Percentiles rank a stretch among this genome's conserved stretches.
Conservation (phyloP, 2,888 invertebrate species). For the Agrypnus murinus region DNA sequence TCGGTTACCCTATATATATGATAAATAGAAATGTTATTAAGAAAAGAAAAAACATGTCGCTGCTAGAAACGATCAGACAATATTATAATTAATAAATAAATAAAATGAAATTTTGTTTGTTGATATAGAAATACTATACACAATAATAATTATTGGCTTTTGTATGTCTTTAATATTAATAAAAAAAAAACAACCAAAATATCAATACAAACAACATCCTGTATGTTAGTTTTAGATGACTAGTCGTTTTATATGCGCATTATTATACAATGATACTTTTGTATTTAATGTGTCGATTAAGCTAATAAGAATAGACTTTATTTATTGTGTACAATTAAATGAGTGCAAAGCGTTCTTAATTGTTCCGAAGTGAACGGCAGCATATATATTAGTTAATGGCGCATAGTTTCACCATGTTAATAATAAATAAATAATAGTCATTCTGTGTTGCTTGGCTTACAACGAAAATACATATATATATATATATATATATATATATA, state of each 20-base stretch:
- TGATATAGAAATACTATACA: background rate
- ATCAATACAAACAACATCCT: slow-evolving; percentile 40
- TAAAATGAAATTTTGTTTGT: background rate
- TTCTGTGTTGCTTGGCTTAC: slow-evolving; percentile 66
- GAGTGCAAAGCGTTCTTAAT: slow-evolving; percentile 18
- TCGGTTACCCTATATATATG: too few species aligned
- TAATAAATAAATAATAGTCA: slow-evolving; percentile 58
- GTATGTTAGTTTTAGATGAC: slow-evolving; percentile 41
- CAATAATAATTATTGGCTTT: background rate
- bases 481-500: too few species aligned
- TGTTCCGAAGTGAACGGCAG: slow-evolving; percentile 60
- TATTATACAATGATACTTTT: slow-evolving; percentile 37
- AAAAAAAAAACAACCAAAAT: background rate
- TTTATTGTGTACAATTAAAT: slow-evolving; percentile 39
- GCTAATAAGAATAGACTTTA: slow-evolving; percentile 47
- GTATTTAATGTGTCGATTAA: slow-evolving; percentile 44
- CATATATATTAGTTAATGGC: slow-evolving; percentile 58
- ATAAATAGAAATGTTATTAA: too few species aligned
- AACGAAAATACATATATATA: slow-evolving; percentile 60
- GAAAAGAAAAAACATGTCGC: too few species aligned
- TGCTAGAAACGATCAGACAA: too few species aligned
- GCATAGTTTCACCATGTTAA: slow-evolving; percentile 55
- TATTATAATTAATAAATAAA: too few species aligned
- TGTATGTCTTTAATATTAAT: too few species aligned
- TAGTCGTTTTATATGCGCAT: slow-evolving; percentile 51